Evolutionary conservation across 23 tunicate genomes (phyloP).

Genomic region (Ciona savignyi): DNA sequence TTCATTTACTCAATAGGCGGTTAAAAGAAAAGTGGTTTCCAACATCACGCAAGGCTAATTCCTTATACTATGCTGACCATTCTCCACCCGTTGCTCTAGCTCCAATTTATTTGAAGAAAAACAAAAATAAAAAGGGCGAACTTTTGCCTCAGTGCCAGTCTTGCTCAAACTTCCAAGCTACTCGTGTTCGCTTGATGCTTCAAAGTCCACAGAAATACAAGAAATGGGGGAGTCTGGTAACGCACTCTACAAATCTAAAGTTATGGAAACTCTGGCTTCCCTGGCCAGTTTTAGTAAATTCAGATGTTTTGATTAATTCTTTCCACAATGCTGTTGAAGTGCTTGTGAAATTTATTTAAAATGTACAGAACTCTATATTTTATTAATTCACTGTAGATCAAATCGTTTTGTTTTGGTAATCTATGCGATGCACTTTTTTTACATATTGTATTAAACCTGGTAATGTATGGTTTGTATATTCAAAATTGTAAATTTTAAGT

Average conservation of each 20-base stretch:
- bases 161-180: constrained; percentile 68
- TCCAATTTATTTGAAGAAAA: not conserved
- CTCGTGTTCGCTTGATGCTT: constrained; percentile 31
- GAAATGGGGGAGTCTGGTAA: constrained; percentile 23
- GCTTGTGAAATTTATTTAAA: not conserved
- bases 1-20: not conserved
- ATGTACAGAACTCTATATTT: too few relatives aligned
- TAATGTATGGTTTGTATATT: too few relatives aligned
- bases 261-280: constrained; percentile 73
- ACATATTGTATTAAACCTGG: too few relatives aligned
- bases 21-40: constrained; percentile 14
- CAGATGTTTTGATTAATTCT: not conserved
- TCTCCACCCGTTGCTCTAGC: constrained; percentile 67
- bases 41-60: not conserved
- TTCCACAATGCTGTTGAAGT: not conserved
- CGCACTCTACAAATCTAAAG: constrained; percentile 38
- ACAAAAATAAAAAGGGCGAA: constrained; percentile 1
- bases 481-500: too few relatives aligned
- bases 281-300: constrained; percentile 42
- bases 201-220: not conserved
- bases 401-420: too few relatives aligned
- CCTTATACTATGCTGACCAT: constrained; percentile 78
- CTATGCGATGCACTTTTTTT: too few relatives aligned
- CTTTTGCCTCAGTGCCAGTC: constrained; percentile 69
- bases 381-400: too few relatives aligned